Evolutionary conservation across 2,113 vertebrate species (phyloP).

Genomic region (Burhinus bistriatus): DNA sequence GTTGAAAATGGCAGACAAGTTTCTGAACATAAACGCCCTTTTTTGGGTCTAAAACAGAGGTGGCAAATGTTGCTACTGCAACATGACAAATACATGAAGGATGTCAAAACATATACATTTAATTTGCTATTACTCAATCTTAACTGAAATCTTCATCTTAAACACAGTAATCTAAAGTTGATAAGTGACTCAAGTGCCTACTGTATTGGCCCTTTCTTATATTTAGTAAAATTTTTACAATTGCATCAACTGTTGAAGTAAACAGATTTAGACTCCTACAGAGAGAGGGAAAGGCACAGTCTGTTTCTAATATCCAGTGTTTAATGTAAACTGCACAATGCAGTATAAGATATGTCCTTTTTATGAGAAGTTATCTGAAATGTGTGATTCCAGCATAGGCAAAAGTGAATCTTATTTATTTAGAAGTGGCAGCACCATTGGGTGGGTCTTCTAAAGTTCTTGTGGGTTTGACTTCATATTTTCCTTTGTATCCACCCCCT

Average conservation of each 20-base stretch:
- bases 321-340: background rate
- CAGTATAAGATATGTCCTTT: background rate
- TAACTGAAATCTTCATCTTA: background rate
- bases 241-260: background rate
- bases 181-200: background rate
- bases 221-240: background rate
- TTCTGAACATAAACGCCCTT: background rate
- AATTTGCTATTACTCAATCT: background rate
- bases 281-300: background rate
- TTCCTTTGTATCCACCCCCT: conserved; percentile 58
- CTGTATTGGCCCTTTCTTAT: background rate
- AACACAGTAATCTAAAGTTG: background rate
- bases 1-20: background rate
- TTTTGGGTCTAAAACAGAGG: background rate
- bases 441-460: conserved; percentile 73
- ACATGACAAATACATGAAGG: background rate
- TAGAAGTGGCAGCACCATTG: conserved; percentile 63
- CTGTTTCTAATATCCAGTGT: background rate
- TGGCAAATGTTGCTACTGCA: background rate
- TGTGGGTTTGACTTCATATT: conserved; percentile 74
- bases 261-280: background rate
- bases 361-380: background rate
- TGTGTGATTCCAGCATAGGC: conserved; percentile 42
- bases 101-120: background rate
- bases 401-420: conserved; percentile 57